phyloP scores from a whole-genome alignment of 2,113 vertebrate species.

The Strix uralensis region DNA sequence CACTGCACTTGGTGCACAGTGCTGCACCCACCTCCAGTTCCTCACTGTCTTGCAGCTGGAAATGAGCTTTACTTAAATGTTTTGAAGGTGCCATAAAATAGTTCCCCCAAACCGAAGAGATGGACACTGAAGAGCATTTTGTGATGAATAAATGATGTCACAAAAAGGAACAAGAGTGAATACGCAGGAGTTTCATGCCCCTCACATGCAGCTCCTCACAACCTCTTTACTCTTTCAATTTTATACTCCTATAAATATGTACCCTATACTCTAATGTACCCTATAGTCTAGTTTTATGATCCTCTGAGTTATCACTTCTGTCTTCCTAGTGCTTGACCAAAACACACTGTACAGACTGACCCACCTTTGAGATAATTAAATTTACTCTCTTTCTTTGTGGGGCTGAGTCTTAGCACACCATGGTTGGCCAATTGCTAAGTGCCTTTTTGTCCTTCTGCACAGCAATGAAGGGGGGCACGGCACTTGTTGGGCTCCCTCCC shows the following conservation, averaged over 20 bases:
- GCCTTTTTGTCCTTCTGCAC: not conserved
- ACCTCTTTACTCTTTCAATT: not conserved
- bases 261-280: not conserved
- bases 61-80: not conserved
- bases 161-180: not conserved
- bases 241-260: not conserved
- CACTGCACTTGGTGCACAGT: fast-evolving
- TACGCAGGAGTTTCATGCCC: fast-evolving
- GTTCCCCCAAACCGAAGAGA: not conserved
- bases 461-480: not conserved
- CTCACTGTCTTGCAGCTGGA: not conserved
- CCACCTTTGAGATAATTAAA: not conserved
- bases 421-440: fast-evolving
- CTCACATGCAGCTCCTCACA: not conserved
- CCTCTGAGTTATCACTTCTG: not conserved
- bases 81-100: not conserved
- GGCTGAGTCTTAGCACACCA: not conserved
- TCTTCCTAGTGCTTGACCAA: not conserved
- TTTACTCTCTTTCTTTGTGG: not conserved
- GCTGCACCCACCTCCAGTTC: not conserved
- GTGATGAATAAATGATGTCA: constrained; percentile 40
- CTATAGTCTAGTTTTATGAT: not conserved
- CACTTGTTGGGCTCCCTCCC: not conserved
- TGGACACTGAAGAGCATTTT: not conserved
- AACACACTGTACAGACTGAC: not conserved